Evolutionary conservation across 2,797 vertebrate species (phyloP).

Genomic region (Dipus sagitta): DNA sequence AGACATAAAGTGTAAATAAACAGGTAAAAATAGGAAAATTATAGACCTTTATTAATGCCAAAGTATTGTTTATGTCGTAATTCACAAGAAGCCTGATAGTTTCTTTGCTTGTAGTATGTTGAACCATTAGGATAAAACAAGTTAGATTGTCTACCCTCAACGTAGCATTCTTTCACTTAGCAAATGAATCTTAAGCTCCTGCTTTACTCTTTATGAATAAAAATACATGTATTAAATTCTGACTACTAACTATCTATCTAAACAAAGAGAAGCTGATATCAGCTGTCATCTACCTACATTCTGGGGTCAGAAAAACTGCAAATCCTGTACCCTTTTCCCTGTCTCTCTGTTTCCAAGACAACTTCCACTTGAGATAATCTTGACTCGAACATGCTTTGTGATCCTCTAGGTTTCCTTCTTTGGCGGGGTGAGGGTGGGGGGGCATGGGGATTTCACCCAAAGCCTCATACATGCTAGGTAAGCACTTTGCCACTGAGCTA

Average conservation of each 20-base stretch:
- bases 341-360: not conserved
- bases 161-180: not conserved
- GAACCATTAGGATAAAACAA: too few species aligned
- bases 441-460: too few species aligned
- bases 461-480: not conserved
- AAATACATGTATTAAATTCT: too few species aligned
- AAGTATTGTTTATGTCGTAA: not conserved
- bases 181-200: not conserved
- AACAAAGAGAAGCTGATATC: too few species aligned
- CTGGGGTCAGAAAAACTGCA: not conserved
- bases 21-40: not conserved
- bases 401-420: not conserved
- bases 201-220: not conserved
- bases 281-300: too few species aligned
- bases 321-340: too few species aligned
- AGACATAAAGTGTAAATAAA: not conserved
- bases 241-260: too few species aligned
- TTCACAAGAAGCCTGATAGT: not conserved
- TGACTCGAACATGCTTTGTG: not conserved
- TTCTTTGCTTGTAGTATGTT: not conserved
- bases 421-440: too few species aligned
- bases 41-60: not conserved
- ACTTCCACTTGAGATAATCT: not conserved
- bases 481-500: not conserved
- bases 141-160: not conserved